phyloP scores from a whole-genome alignment of 2,888 invertebrate genomes.

The Carcina quercana region DNA sequence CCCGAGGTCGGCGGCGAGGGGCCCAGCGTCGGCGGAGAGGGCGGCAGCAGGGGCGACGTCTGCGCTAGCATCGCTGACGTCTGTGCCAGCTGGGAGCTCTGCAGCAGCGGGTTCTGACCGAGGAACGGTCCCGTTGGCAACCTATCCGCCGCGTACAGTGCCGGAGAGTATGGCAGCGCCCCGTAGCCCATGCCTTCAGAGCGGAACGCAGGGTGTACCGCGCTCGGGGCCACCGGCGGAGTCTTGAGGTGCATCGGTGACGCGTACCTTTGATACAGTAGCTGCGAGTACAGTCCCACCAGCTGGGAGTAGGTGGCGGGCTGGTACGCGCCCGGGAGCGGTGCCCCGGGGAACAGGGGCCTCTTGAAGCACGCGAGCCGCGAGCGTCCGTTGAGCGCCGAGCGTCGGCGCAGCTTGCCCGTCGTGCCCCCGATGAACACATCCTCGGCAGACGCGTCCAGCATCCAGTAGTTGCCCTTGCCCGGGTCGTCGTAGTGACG shows the following conservation, averaged over 20 bases:
- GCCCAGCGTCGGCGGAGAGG: conserved; percentile 52
- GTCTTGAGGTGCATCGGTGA: conserved; percentile 73
- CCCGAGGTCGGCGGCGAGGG: conserved; percentile 54
- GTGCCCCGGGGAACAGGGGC: conserved; percentile 77
- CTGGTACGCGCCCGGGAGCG: conserved; percentile 74
- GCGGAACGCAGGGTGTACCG: conserved; percentile 69
- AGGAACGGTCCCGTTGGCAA: conserved; percentile 44
- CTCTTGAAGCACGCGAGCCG: conserved; percentile 93
- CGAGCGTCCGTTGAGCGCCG: conserved; percentile 91
- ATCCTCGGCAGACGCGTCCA: conserved; percentile 98
- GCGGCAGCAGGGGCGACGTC: conserved; percentile 44
- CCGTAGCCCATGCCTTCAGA: conserved; percentile 56
- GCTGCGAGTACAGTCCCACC: conserved; percentile 75
- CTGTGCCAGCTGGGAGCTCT: conserved; percentile 31
- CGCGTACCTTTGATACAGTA: conserved; percentile 80
- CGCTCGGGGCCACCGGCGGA: conserved; percentile 66
- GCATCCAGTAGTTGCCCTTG: conserved; percentile 99
- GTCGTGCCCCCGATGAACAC: conserved; percentile 99
- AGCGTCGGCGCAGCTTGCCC: conserved; percentile 91
- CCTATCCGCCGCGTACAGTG: conserved; percentile 44
- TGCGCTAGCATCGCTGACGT: conserved; percentile 39
- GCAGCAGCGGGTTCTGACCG: conserved; percentile 39
- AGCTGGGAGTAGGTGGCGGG: conserved; percentile 74
- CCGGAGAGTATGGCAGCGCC: conserved; percentile 52
- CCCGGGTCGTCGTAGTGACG: conserved; percentile 99